Evolutionary conservation across 2,113 vertebrate species (phyloP), one percentile per base, ranked within the genome.

Genomic region (Thymallus thymallus): DNA sequence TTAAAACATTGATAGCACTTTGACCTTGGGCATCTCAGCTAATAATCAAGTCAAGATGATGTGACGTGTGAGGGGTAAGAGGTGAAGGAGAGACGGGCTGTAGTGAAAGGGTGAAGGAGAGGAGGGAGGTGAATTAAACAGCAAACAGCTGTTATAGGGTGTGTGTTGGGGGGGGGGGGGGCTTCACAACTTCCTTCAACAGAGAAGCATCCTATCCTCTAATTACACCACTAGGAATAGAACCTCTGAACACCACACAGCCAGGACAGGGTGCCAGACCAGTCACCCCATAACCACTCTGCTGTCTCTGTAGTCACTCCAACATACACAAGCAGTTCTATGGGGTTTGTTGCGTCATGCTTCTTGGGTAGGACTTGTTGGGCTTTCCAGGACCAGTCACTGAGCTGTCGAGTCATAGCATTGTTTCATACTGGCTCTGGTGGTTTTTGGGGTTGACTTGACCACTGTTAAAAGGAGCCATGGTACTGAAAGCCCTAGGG

Each of bases 181-280:
- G 73, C 86, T 84, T 80, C 75, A 76, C 88, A 82, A 73, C 87
- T 84, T 81, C 78, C 84, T 88, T 86, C 80, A 85, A 85, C 86
- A 81, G 85, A 85, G 85, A 82, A 82, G 85, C 71, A 58, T 83
- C 86, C 90, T 91, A 58, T 79, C 86, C 90, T 91, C 82, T 88
- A 88, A 91, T 91, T 91, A 90, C 83, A 85, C 77, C 79, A 81
- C 87, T 83, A 87, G 85, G 83, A 91, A 90, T 89, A 91, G 88
- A 90, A 85, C 77, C 81, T 85, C 73, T 46, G 81, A 83, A 77
- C 71, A 51, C 83, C 66, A 51, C 83, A 83, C 51, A 81, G 87
- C 76, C 64, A 30, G 64, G 18, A 16, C 4, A 66, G 62, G 30
- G 12, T 20, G 75, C 87, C 88, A 90, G 85, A 74, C 85, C 87